Evolutionary conservation across 2,888 invertebrate genomes (phyloP).

Genomic region (Drymonia ruficornis): DNA sequence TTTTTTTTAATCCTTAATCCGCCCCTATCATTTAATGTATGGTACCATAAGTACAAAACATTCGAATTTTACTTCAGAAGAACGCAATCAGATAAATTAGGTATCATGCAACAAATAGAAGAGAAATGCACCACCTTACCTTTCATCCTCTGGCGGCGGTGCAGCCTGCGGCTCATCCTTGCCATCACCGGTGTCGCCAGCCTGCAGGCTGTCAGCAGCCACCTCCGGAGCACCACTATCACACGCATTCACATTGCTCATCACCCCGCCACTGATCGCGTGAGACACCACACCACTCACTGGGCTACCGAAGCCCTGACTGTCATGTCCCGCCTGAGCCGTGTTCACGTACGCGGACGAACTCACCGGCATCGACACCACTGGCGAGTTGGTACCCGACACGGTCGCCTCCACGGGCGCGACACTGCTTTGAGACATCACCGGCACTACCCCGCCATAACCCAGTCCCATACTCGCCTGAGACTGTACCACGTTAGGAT

Average conservation of each 20-base stretch:
- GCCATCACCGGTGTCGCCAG: constrained; percentile 71
- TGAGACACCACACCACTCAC: constrained; percentile 81
- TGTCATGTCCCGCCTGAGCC: constrained; percentile 69
- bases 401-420: constrained; percentile 75
- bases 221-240: constrained; percentile 76
- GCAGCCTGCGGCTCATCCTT: constrained; percentile 72
- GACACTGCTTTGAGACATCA: constrained; percentile 81
- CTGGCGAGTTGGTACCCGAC: constrained; percentile 81
- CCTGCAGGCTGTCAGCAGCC: constrained; percentile 62
- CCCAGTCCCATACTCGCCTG: constrained; percentile 79
- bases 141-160: constrained; percentile 78
- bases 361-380: constrained; percentile 78
- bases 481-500: constrained; percentile 78
- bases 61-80: too few species aligned
- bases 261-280: constrained; percentile 73
- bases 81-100: too few species aligned
- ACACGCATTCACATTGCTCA: constrained; percentile 78
- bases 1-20: too few species aligned
- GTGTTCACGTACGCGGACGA: constrained; percentile 71
- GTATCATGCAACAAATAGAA: background rate
- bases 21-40: too few species aligned
- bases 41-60: too few species aligned
- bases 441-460: constrained; percentile 76
- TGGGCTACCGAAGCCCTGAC: constrained; percentile 81
- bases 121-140: constrained; percentile 56